phyloP scores from a whole-genome alignment of 2,888 invertebrate species.

The Drosophila meridionalis region DNA sequence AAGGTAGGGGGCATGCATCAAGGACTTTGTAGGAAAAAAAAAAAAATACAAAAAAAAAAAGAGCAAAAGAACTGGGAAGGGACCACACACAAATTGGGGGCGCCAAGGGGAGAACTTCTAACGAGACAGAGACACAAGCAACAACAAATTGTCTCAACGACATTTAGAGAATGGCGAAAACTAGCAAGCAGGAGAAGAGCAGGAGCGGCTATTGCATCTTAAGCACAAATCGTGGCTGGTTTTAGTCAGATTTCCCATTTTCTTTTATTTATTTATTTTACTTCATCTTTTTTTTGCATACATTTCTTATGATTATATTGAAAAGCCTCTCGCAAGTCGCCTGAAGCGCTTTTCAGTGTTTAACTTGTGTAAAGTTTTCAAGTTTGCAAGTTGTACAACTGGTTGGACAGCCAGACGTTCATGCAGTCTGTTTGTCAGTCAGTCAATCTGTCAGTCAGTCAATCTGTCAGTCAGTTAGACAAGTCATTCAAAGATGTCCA shows the following conservation, averaged over 20 bases:
- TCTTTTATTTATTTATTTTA: conserved; percentile 4
- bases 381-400: conserved; percentile 59
- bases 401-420: conserved; percentile 34
- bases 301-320: conserved; percentile 45
- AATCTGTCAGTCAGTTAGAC: conserved; percentile 4
- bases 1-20: background rate
- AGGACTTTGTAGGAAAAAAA: conserved; percentile 36
- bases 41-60: conserved; percentile 3
- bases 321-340: conserved; percentile 69
- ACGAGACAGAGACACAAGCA: conserved; percentile 19
- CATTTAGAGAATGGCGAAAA: conserved; percentile 38
- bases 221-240: conserved; percentile 23
- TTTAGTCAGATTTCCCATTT: conserved; percentile 8
- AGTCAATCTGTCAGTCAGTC: conserved; percentile 10
- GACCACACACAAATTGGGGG: conserved; percentile 45
- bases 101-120: background rate
- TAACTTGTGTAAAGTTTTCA: conserved; percentile 73
- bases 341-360: conserved; percentile 74
- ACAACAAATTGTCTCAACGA: conserved; percentile 43
- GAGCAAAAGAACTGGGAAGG: conserved; percentile 38
- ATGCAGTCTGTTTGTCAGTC: conserved; percentile 6
- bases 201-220: conserved; percentile 13
- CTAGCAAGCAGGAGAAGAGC: background rate
- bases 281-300: conserved; percentile 4
- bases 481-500: conserved; percentile 6